Evolutionary conservation across 2,888 invertebrate genomes (phyloP).

Genomic region (Trilocha varians): DNA sequence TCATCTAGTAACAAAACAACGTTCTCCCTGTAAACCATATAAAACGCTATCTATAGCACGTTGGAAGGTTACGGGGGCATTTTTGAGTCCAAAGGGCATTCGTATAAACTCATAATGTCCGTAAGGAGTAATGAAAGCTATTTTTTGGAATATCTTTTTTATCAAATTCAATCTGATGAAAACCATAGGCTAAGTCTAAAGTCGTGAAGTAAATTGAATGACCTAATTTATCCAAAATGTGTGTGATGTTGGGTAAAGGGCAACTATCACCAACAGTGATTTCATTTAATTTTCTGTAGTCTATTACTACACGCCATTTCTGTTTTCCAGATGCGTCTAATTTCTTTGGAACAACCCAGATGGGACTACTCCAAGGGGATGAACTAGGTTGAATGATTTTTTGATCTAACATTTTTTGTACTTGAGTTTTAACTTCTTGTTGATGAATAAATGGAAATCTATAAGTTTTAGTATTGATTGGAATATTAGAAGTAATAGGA

Average conservation of each 20-base stretch:
- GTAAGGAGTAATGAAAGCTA: too few species aligned
- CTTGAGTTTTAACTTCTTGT: slow-evolving; percentile 21
- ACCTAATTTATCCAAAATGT: slow-evolving; percentile 14
- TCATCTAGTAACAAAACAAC: too few species aligned
- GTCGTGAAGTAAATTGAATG: slow-evolving; percentile 19
- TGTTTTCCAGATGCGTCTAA: slow-evolving; percentile 23
- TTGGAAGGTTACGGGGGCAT: too few species aligned
- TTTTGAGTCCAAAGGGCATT: too few species aligned
- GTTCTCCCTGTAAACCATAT: too few species aligned
- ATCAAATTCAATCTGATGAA: slow-evolving; percentile 18
- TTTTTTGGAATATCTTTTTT: slow-evolving; percentile 15
- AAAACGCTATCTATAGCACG: too few species aligned
- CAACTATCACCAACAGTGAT: slow-evolving; percentile 24
- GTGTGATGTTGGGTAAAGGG: slow-evolving; percentile 12
- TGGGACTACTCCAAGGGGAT: slow-evolving; percentile 32
- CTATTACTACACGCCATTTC: slow-evolving; percentile 24
- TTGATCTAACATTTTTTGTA: slow-evolving; percentile 8
- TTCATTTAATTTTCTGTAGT: slow-evolving; percentile 20
- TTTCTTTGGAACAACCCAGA: slow-evolving; percentile 37
- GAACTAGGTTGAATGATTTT: slow-evolving; percentile 4
- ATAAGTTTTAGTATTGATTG: slow-evolving; percentile 13
- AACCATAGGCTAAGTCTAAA: slow-evolving; percentile 20
- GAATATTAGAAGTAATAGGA: neutral
- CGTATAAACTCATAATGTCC: too few species aligned
- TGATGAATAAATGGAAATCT: slow-evolving; percentile 22